These are phyloP conservation scores for Platygyra sinensis DNA, from an alignment of 64 coral and sea anemone species.

Conservation along the genomic window DNA sequence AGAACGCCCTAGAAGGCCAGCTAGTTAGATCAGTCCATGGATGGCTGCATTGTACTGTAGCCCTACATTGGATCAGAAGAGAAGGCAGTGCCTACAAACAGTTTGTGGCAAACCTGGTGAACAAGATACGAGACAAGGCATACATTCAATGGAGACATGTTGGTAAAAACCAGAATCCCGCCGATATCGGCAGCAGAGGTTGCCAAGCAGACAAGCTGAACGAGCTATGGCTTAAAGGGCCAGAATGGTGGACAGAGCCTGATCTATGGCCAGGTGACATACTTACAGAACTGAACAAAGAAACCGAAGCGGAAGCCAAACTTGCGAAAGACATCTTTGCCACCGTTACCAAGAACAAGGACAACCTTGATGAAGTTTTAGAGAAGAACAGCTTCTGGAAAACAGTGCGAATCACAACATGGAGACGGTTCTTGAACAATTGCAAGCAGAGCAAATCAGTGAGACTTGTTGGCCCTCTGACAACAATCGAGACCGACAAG, in stretches of 20 bases:
- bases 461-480: neutral
- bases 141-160: too few relatives aligned
- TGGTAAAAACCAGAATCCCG: too few relatives aligned
- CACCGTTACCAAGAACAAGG: neutral
- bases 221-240: neutral
- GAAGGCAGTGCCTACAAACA: constrained; percentile 36
- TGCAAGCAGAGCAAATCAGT: too few relatives aligned
- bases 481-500: too few relatives aligned
- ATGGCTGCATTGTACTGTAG: constrained; percentile 56
- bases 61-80: too few relatives aligned
- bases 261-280: neutral
- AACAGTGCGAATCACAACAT: too few relatives aligned
- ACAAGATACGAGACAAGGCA: too few relatives aligned
- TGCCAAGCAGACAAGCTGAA: constrained; percentile 5
- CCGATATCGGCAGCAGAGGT: constrained; percentile 50
- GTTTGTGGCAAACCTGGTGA: too few relatives aligned
- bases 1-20: constrained; percentile 40
- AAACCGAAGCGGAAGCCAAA: constrained; percentile 21
- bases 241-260: neutral
- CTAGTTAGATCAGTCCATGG: constrained; percentile 37
- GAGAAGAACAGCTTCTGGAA: constrained; percentile 7
- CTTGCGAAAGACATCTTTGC: constrained; percentile 11
- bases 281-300: constrained; percentile 11
- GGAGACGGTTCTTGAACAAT: too few relatives aligned
- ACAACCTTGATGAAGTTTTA: constrained; percentile 21